Evolutionary conservation across 2,113 vertebrate species (phyloP).

Genomic region (Benitochromis conjunctus): DNA sequence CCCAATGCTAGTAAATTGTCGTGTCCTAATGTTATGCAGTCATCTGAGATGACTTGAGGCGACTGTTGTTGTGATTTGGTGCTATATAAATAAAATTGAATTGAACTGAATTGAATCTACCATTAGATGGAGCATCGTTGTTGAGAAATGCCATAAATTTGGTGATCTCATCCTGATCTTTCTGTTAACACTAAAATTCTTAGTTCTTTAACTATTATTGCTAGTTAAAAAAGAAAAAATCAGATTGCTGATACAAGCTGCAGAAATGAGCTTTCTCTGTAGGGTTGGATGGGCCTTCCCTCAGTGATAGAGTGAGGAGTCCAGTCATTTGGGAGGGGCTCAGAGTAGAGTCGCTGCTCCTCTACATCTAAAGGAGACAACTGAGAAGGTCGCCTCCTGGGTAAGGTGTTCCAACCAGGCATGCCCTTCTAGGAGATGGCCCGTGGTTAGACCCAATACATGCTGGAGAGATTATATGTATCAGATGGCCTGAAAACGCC

Average conservation of each 20-base stretch:
- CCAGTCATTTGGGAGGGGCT: too few relatives aligned
- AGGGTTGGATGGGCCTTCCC: too few relatives aligned
- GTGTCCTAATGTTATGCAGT: neutral
- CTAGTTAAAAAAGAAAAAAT: neutral
- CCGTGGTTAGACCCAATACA: neutral
- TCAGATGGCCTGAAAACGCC: neutral
- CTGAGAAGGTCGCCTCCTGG: neutral
- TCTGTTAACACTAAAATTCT: neutral
- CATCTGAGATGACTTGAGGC: too few relatives aligned
- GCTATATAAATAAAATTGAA: too few relatives aligned
- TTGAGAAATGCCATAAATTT: neutral
- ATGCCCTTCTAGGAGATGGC: neutral
- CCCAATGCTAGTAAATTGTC: neutral
- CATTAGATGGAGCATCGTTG: neutral
- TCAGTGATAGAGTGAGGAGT: too few relatives aligned
- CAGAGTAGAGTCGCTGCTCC: neutral
- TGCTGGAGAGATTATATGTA: neutral
- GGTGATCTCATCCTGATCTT: neutral
- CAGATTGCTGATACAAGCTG: neutral
- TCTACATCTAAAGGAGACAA: neutral
- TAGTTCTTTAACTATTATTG: neutral
- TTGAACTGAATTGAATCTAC: too few relatives aligned
- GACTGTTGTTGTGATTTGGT: too few relatives aligned
- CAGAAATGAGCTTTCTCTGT: neutral
- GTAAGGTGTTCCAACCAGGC: neutral